phyloP scores from a whole-genome alignment of 2,888 invertebrate species.

The Macaria notata region DNA sequence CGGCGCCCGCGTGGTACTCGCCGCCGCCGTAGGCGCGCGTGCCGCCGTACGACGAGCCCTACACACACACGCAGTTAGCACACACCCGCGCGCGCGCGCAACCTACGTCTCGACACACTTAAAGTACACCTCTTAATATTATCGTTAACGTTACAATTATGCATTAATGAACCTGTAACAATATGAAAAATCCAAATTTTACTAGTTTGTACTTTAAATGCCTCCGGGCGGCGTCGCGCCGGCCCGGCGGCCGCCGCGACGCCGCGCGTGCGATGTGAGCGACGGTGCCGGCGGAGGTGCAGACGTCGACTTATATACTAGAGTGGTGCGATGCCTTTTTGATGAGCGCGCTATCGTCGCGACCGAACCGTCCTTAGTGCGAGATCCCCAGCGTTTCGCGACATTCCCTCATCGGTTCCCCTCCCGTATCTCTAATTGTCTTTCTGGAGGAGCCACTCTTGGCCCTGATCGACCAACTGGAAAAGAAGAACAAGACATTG shows the following conservation, averaged over 20 bases:
- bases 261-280: constrained; percentile 66
- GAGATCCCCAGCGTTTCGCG: constrained; percentile 79
- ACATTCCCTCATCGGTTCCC: constrained; percentile 77
- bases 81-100: constrained; percentile 6
- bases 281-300: no score
- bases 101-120: constrained; percentile 77
- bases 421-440: constrained; percentile 79
- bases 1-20: constrained; percentile 73
- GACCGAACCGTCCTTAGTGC: constrained; percentile 79
- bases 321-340: constrained; percentile 81
- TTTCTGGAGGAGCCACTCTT: constrained; percentile 82
- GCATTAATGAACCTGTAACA: constrained; percentile 82
- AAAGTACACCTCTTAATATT: constrained; percentile 82
- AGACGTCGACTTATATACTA: constrained; percentile 60
- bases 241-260: constrained; percentile 74
- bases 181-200: constrained; percentile 81
- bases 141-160: constrained; percentile 70
- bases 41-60: constrained; percentile 81
- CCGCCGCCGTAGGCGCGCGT: constrained; percentile 68
- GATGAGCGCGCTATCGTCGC: constrained; percentile 75
- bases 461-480: constrained; percentile 82
- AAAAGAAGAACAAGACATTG: constrained; percentile 82
- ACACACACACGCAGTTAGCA: constrained; percentile 23
- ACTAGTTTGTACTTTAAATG: constrained; percentile 83
- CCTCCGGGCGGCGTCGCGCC: constrained; percentile 79